Base-by-base conservation (phyloP, 2,113 vertebrate species). In the Taurulus bubalis region DNA sequence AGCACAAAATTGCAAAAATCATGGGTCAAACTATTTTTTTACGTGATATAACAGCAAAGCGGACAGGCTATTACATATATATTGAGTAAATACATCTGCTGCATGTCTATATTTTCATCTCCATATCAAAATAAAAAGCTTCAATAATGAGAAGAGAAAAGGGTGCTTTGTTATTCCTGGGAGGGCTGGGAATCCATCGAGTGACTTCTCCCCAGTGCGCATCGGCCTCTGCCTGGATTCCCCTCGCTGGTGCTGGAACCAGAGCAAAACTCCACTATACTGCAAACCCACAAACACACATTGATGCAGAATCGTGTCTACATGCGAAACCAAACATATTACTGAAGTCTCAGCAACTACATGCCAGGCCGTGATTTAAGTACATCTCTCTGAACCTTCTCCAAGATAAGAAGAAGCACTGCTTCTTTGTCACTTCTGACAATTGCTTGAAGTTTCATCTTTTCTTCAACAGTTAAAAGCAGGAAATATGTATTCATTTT, bases 81-180 rank as follows among this genome's bases (percentile, higher is more conserved):
- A 38, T 38, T 62, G 55, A 79, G 64, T 69, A 51, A 79, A 85
- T 63, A 65, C 22, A 86, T 59, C 22, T 38, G 11, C 26, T 22
- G 26, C 0, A 22, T 79, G 71, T 60, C 26, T 75, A 75, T 74
- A 64, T 72, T 64, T 84, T 77, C 53, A 78, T 36, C 26, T 56
- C 55, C 47, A 47, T 76, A 67, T 67, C 56, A 60, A 82, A 49
- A 65, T 26, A 42, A 49, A 53, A 28, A 56, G 66, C 4, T 9
- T 60, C 16, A n/a, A 63, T 82, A 60, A 90, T 51, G 16, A 84
- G 8, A 47, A 24, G 32, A 77, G 53, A 83, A 77, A 69, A 30
- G 18, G 26, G 26, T 26, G 53, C 18, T 63, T 55, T 68, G 42
- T 68, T 65, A 34, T 49, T 80, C 65, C 67, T 55, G 2, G 20